Evolutionary conservation across 2,888 invertebrate species (phyloP), one percentile per base, ranked within the genome.

Genomic region (Resseliella maxima): DNA sequence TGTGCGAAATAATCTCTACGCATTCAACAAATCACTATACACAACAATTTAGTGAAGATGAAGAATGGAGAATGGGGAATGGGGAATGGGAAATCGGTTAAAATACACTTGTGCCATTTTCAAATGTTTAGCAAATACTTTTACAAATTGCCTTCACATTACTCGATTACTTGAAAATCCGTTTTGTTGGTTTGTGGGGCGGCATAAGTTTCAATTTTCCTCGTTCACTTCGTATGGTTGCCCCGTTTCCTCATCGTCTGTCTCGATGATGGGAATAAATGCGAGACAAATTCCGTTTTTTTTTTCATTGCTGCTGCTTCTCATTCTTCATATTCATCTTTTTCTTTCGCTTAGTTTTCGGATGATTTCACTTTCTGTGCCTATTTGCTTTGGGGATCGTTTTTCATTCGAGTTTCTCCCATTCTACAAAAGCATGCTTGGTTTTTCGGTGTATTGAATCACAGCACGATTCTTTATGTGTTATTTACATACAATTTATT

Each of bases 121-220:
- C 83, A 83, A 83, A 38, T 83, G 83, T 38, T 38, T 38, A 38
- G 36, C 87, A 87, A 88, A 88, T 88, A 87, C 88, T 88, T 88
- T 54, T 86, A 88, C 88, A 88, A 88, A 88, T 88, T 88, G 87
- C 88, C 87, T 87, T 88, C 87, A n/a, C 38, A 88, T 88, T 88
- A 88, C 38, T 18, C 83, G 83, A 83, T 83, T 83, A 83, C 83
- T 83, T 83, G 87, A 87, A n/a, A 87, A 88, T 87, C 87, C 87
- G 85, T 86, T 83, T 86, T 86, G 86, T 86, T 85, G 83, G 83
- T 83, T 83, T 83, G 81, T 85, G 41, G 86, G 85, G 86, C 59
- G 86, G 86, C 31, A 86, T 86, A 86, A 83, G 85, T 86, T 86
- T 86, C 86, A 35, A 54, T 85, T 85, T 41, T 85, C 27, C 10